Evolutionary conservation across 2,797 vertebrate genomes (phyloP), one percentile per base, ranked within the genome.

Genomic region (Brachymystax lenok): DNA sequence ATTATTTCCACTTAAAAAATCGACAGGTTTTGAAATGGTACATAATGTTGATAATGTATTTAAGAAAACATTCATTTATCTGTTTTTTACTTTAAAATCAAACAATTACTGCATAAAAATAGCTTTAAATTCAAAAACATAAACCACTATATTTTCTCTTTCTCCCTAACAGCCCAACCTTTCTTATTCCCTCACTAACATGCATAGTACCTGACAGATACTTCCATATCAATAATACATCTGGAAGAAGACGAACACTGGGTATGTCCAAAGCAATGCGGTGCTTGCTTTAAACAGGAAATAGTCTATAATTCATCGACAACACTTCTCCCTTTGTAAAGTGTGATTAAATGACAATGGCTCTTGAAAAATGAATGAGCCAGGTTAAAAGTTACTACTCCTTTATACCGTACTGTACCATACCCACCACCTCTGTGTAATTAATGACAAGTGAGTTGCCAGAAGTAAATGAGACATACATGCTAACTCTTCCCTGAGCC

Each of bases 361-460:
- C 80, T 80, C 86, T 10, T 92, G 83, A 91, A 90, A 94, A 92
- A 88, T 86, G 83, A 91, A 92, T 83, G 82, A 84, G 79, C 82
- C 40, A n/a, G 80, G 82, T 91, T 88, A 85, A 88, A 91, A 90
- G 88, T 88, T 85, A 84, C 79, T 77, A 81, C 87, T 89, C 85
- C 17, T 33, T 46, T 21, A 14, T 10, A 59, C n/a, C 3, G 10
- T 46, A 46, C 40, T 46, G 10, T 46, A 46, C 40, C 40, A n/a
- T 21, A 59, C 56, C 52, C 75, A 89, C 83, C 17, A 90, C 77
- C 86, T 87, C 89, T 12, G 80, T 78, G 80, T 92, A 88, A 92
- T 93, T 84, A 89, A 92, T 85, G 83, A 89, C 80, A 72, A 46
- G 80, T 67, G n/a, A 87, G 85, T 82, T 81, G 84, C 85, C 80